A percentile compares a stretch with the other conserved stretches of the same genome.
phyloP scores from a whole-genome alignment of 2,888 invertebrate genomes.

The Hirtodrosophila trivittata region DNA sequence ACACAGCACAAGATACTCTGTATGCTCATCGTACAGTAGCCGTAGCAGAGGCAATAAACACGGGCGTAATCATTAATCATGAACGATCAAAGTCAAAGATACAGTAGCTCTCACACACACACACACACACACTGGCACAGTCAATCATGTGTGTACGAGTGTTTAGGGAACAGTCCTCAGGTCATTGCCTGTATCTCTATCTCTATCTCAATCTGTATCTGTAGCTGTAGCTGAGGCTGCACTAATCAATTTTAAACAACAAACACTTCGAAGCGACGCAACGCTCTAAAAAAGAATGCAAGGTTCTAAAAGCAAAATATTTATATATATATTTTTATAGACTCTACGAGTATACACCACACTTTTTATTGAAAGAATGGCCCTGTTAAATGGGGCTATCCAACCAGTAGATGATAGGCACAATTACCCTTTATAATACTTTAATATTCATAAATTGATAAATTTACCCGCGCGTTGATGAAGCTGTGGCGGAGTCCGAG shows the following conservation, averaged over 20 bases:
- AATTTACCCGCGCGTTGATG: constrained; percentile 30
- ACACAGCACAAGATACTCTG: constrained; percentile 22
- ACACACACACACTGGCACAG: constrained; percentile 30
- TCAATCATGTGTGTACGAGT: constrained; percentile 52
- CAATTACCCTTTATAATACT: too few relatives aligned
- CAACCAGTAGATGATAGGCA: too few relatives aligned
- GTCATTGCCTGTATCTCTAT: constrained; percentile 52
- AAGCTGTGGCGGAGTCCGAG: background rate
- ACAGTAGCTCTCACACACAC: constrained; percentile 37
- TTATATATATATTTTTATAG: constrained; percentile 23
- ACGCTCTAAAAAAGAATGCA: constrained; percentile 60
- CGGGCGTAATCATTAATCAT: constrained; percentile 75
- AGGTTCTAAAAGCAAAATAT: constrained; percentile 63
- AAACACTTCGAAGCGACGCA: constrained; percentile 56
- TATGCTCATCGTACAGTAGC: constrained; percentile 2
- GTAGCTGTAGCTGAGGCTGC: constrained; percentile 29
- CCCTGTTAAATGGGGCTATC: background rate
- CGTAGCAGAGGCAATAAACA: constrained; percentile 69
- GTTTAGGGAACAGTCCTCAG: constrained; percentile 60
- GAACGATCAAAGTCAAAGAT: constrained; percentile 77
- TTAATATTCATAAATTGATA: constrained; percentile 33
- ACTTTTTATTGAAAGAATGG: constrained; percentile 39
- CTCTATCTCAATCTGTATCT: constrained; percentile 3
- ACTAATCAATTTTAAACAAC: constrained; percentile 74
- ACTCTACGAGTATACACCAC: constrained; percentile 38